These are phyloP conservation scores for Callipepla squamata DNA, from an alignment of 2,113 vertebrate genomes.

Conservation along the genomic window DNA sequence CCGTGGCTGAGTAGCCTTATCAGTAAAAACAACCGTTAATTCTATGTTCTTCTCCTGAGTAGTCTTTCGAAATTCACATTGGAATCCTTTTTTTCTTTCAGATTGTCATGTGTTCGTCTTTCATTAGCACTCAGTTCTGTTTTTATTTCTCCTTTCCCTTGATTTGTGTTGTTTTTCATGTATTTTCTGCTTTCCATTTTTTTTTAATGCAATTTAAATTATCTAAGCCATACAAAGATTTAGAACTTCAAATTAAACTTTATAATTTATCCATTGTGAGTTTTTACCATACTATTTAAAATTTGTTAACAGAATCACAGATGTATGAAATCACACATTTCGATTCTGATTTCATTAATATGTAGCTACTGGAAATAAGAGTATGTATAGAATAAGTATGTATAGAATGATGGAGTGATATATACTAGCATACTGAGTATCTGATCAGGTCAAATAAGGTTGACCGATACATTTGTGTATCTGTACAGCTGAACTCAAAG, in stretches of 20 bases:
- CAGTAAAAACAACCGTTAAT: slow-evolving; percentile 3
- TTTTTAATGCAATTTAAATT: slow-evolving; percentile 31
- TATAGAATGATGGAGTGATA: background rate
- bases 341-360: background rate
- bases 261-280: background rate
- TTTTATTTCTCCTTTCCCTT: background rate
- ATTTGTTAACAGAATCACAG: background rate
- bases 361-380: background rate
- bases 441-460: background rate
- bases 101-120: background rate
- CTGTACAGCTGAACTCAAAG: slow-evolving; percentile 7
- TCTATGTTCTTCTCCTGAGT: background rate
- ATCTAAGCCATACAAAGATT: background rate
- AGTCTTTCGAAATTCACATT: slow-evolving; percentile 16
- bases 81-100: background rate
- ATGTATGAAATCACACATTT: background rate
- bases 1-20: background rate
- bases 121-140: slow-evolving; percentile 22
- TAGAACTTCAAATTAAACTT: background rate
- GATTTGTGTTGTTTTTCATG: background rate
- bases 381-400: background rate
- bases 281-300: background rate
- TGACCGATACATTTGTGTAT: background rate
- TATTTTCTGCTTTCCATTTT: slow-evolving; percentile 31
- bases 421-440: background rate